Evolutionary conservation across 2,797 vertebrate species (phyloP).

Genomic region (Myotis pilosus): DNA sequence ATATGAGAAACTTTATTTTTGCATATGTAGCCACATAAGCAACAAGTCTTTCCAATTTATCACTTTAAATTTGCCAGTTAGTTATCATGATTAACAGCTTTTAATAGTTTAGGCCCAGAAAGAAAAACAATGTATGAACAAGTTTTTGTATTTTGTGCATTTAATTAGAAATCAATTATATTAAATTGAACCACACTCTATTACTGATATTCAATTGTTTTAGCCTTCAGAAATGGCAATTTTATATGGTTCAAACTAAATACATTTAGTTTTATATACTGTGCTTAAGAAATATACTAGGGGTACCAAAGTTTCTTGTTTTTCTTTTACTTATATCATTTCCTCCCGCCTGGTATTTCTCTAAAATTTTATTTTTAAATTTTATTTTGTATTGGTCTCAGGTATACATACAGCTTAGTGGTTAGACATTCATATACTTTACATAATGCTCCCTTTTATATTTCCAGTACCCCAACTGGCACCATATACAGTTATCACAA

Average conservation of each 20-base stretch:
- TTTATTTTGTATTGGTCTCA: background rate
- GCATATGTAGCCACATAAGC: background rate
- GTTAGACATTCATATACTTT: background rate
- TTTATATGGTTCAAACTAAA: background rate
- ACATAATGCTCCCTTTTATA: background rate
- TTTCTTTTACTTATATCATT: constrained; percentile 23
- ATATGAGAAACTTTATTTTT: constrained; percentile 29
- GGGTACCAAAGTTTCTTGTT: background rate
- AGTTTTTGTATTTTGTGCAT: constrained; percentile 14
- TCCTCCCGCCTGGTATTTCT: background rate
- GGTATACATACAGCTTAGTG: background rate
- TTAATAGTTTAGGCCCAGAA: constrained; percentile 14
- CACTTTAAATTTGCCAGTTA: constrained; percentile 9
- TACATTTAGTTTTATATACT: background rate
- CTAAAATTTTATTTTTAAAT: background rate
- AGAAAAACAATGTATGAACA: constrained; percentile 8
- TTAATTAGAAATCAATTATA: background rate
- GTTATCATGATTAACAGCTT: background rate
- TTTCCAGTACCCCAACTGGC: background rate
- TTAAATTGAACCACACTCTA: background rate
- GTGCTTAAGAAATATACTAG: background rate
- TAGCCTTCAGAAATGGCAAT: background rate
- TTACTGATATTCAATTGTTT: background rate
- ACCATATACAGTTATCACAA: background rate
- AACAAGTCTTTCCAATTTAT: background rate